Evolutionary conservation across 2,797 vertebrate genomes (phyloP), one percentile per base, ranked within the genome.

Genomic region (Limosa lapponica): DNA sequence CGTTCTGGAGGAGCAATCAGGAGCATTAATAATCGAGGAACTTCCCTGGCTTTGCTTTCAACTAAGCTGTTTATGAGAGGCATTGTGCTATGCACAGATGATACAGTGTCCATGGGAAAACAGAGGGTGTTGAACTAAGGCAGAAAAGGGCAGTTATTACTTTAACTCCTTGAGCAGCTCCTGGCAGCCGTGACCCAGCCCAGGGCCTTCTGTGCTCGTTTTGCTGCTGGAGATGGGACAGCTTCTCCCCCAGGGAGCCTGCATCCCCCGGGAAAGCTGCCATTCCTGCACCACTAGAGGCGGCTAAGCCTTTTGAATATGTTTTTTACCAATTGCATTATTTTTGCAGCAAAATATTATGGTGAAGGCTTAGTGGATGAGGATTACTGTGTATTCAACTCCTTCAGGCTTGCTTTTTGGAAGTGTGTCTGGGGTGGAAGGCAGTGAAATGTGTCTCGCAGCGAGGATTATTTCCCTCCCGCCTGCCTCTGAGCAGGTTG

Each of bases 61-160:
- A 0, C 17, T 1, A 13, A 23, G 62, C 70, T 49, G 28, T 73
- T 65, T 10, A 1, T 59, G 73, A 71, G 58, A 77, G 73, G 34
- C 58, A 4, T 4, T 0, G 2, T 30, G 2, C 36, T 32, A 15
- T 11, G 4, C 22, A 2, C 0, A 2, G 74, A 2, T 28, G 57
- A 25, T 4, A 1, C 5, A 3, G 1, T 0, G 1, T n/a, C 18
- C 13, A 17, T 36, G 58, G 62, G 77, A 39, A 65, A 27, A 3
- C 82, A 11, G n/a, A 41, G 44, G n/a, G 23, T 30, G 52, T 51
- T 34, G 72, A 15, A 3, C 49, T 16, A 18, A 25, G 67, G 52
- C 57, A 52, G 75, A 32, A 37, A n/a, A 65, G 58, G 2, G 30
- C 46, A 19, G 48, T 32, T 57, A 0, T 13, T 55, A 8, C 9